Percentiles rank a stretch among this genome's conserved stretches.
phyloP scores from a whole-genome alignment of 1,140 invertebrate genomes.

The Tetragnatha versicolor region DNA sequence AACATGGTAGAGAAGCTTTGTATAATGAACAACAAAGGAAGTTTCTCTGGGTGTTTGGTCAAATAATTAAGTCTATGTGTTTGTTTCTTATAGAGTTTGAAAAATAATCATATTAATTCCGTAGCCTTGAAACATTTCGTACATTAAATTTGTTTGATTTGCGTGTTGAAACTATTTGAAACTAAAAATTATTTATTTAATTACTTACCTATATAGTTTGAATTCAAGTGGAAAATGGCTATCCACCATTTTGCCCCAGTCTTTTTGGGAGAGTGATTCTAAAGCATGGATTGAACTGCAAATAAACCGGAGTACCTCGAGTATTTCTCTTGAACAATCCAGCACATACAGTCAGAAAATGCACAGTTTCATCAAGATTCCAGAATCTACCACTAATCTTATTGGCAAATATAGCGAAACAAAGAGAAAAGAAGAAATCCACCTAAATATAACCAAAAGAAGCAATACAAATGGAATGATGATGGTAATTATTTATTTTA shows the following conservation, averaged over 20 bases:
- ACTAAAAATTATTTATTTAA: no score
- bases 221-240: constrained; percentile 17
- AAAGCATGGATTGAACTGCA: constrained; percentile 18
- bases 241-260: neutral
- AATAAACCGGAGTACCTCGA: constrained; percentile 8
- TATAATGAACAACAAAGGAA: no score
- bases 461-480: neutral
- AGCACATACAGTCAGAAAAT: no score
- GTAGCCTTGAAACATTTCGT: no score
- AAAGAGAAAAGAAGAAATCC: neutral
- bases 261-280: constrained; percentile 22
- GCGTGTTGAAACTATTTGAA: no score
- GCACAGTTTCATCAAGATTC: constrained; percentile 11
- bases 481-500: constrained; percentile 20
- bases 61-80: no score
- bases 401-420: neutral
- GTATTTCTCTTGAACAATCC: no score
- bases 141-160: no score
- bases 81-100: no score
- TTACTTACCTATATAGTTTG: constrained; percentile 2
- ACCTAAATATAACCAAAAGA: constrained; percentile 28
- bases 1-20: no score
- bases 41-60: no score
- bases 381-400: constrained; percentile 2
- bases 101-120: no score